A percentile compares a stretch with the other conserved stretches of the same genome.
Evolutionary conservation across 2,888 invertebrate genomes (phyloP).

Genomic region (Epinotia brunnichana): DNA sequence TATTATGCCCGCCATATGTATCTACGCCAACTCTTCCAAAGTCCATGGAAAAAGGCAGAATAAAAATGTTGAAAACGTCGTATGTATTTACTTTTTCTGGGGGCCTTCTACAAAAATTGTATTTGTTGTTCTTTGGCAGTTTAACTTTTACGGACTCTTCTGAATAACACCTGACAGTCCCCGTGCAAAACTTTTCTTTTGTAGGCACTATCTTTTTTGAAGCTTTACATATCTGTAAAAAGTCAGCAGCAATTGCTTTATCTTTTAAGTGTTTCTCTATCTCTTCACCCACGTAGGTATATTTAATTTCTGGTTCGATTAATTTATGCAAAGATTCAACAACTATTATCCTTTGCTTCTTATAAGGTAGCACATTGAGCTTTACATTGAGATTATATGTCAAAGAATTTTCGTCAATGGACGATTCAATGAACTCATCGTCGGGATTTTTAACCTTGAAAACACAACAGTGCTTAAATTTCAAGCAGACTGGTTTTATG

Average conservation of each 20-base stretch:
- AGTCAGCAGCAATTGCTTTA: constrained; percentile 55
- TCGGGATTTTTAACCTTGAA: constrained; percentile 69
- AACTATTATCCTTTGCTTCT: constrained; percentile 50
- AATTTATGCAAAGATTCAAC: constrained; percentile 72
- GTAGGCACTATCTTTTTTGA: constrained; percentile 50
- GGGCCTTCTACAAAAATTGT: constrained; percentile 59
- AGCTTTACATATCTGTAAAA: constrained; percentile 59
- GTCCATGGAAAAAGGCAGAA: constrained; percentile 63
- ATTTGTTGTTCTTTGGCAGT: constrained; percentile 47
- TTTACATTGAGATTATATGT: constrained; percentile 59
- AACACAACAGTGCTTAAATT: constrained; percentile 56
- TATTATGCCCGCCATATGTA: constrained; percentile 62
- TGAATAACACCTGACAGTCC: constrained; percentile 57
- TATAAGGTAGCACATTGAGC: constrained; percentile 59
- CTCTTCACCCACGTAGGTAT: constrained; percentile 65
- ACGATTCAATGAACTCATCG: constrained; percentile 48
- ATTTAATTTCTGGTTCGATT: constrained; percentile 58
- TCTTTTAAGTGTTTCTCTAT: constrained; percentile 52
- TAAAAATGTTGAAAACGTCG: constrained; percentile 63
- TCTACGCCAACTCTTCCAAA: constrained; percentile 69
- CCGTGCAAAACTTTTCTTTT: constrained; percentile 55
- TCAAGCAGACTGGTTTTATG: constrained; percentile 64
- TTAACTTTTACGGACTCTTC: constrained; percentile 46
- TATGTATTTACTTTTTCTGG: constrained; percentile 54
- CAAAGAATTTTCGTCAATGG: constrained; percentile 59